Conservation (phyloP, 2,113 vertebrate species). For the Lamprotornis superbus region DNA sequence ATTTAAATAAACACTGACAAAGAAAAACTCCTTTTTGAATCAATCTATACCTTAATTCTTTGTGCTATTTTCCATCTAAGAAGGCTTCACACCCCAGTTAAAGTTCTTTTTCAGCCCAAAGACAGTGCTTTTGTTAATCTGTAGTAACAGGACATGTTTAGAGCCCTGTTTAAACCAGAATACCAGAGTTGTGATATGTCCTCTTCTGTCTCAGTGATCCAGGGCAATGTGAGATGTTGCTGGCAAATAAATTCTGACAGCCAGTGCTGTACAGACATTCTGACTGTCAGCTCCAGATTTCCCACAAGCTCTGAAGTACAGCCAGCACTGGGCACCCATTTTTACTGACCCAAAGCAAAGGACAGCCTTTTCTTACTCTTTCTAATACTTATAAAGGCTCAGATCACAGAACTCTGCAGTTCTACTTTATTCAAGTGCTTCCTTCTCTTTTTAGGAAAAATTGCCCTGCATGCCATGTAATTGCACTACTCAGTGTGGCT, state of each 20-base stretch:
- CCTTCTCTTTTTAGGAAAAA: neutral
- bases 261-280: neutral
- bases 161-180: neutral
- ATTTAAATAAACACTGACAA: neutral
- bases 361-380: neutral
- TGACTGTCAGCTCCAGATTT: neutral
- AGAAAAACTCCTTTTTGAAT: neutral
- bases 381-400: neutral
- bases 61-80: neutral
- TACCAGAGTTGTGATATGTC: neutral
- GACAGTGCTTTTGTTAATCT: neutral
- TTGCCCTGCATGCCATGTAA: neutral
- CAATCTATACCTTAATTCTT: neutral
- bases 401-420: neutral
- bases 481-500: neutral
- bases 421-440: neutral
- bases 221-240: neutral
- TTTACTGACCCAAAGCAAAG: neutral
- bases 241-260: constrained; percentile 1
- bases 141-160: neutral
- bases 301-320: neutral
- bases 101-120: neutral
- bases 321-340: neutral
- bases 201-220: neutral
- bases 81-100: neutral